Conservation (phyloP, 2,113 vertebrate genomes). For the Sinosuthora webbiana region DNA sequence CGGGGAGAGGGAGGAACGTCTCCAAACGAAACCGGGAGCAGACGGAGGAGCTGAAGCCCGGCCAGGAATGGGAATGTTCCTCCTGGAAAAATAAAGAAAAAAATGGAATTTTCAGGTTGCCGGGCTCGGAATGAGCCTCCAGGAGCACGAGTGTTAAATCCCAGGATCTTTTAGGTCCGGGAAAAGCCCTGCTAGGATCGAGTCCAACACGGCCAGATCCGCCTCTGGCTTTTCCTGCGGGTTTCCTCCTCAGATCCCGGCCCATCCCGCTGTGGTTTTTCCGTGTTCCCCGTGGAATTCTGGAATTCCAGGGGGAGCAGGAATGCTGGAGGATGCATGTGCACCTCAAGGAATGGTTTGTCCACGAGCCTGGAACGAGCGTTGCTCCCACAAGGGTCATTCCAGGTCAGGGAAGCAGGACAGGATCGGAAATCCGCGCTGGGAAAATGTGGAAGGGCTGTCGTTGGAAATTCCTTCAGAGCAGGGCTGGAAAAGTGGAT, state of each 20-base stretch:
- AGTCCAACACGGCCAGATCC: background rate
- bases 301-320: background rate
- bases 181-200: background rate
- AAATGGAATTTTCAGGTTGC: background rate
- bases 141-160: background rate
- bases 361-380: background rate
- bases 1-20: conserved; percentile 24
- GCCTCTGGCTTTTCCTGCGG: background rate
- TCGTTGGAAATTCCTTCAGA: background rate
- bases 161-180: background rate
- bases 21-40: conserved; percentile 46
- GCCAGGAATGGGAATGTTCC: background rate
- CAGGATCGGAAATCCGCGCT: background rate
- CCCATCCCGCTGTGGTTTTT: background rate
- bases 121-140: background rate
- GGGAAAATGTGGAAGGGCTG: background rate
- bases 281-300: fast-evolving
- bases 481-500: background rate
- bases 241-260: fast-evolving
- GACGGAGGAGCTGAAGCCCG: background rate
- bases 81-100: background rate
- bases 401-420: background rate
- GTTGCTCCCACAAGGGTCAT: background rate
- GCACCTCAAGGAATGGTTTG: fast-evolving
- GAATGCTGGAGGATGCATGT: background rate